Evolutionary conservation across 2,797 vertebrate genomes (phyloP).

Genomic region (Holocentrus rufus): DNA sequence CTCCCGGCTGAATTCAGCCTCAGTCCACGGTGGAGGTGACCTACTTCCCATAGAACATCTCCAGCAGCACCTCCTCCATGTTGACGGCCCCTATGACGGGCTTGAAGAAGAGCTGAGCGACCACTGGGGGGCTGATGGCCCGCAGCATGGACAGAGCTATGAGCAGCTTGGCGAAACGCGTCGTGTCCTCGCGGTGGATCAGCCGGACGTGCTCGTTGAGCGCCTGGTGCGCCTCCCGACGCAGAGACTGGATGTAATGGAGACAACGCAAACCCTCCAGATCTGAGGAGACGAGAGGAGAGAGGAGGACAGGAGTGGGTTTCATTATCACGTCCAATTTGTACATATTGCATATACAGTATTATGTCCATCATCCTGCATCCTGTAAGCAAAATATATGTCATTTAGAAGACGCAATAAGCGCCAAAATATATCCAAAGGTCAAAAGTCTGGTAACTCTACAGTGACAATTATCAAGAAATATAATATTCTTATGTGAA

Average conservation of each 20-base stretch:
- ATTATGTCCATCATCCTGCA: background rate
- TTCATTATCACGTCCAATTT: no score
- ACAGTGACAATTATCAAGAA: background rate
- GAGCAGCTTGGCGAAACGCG: constrained; percentile 91
- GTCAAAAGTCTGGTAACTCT: background rate
- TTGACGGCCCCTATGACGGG: constrained; percentile 93
- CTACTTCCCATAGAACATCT: constrained; percentile 95
- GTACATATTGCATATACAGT: no score
- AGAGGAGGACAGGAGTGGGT: background rate
- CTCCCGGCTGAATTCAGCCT: constrained; percentile 21
- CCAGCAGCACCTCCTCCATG: constrained; percentile 97
- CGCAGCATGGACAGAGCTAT: constrained; percentile 91
- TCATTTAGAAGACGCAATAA: no score
- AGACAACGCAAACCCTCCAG: constrained; percentile 90
- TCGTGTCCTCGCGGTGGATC: constrained; percentile 87
- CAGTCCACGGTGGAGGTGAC: constrained; percentile 10
- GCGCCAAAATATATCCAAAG: background rate
- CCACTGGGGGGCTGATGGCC: constrained; percentile 89
- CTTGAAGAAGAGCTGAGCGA: constrained; percentile 95
- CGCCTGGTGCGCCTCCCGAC: constrained; percentile 93
- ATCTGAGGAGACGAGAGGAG: constrained; percentile 76
- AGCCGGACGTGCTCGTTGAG: constrained; percentile 92
- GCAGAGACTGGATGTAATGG: constrained; percentile 94
- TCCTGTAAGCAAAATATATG: background rate
- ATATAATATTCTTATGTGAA: no score